A percentile compares a stretch with the other conserved stretches of the same genome.
Evolutionary conservation across 2,797 vertebrate species (phyloP).

Genomic region (Lutra lutra): DNA sequence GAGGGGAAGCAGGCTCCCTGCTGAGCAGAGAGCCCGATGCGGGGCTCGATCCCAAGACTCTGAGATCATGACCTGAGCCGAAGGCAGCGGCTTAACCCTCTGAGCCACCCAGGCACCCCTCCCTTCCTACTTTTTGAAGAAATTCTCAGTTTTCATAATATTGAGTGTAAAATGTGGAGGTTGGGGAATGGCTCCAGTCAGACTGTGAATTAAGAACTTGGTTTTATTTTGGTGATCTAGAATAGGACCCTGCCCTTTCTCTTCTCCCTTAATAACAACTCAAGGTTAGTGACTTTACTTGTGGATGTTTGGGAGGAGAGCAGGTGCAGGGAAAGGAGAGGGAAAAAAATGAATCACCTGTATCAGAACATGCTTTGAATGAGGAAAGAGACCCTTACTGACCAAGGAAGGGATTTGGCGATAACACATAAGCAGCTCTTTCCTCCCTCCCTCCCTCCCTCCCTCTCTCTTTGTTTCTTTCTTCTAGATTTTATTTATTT

Average conservation of each 20-base stretch:
- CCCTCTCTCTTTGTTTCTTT: too few species aligned
- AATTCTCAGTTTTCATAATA: not conserved
- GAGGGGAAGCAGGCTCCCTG: too few species aligned
- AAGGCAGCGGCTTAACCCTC: too few species aligned
- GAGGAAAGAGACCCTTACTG: not conserved
- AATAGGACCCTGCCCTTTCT: not conserved
- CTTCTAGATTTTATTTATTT: too few species aligned
- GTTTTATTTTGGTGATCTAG: not conserved
- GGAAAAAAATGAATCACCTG: slow-evolving; percentile 13
- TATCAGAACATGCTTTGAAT: not conserved
- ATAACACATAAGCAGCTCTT: not conserved
- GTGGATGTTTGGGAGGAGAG: not conserved
- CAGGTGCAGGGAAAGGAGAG: not conserved
- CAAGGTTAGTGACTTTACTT: not conserved
- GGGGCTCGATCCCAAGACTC: too few species aligned
- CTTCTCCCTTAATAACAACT: not conserved
- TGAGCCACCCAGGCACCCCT: not conserved
- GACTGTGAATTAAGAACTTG: not conserved
- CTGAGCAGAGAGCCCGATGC: too few species aligned
- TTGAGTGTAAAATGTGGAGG: not conserved
- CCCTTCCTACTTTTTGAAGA: not conserved
- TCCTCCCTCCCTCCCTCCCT: too few species aligned
- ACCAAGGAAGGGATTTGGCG: slow-evolving; percentile 25
- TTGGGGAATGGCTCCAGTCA: not conserved
- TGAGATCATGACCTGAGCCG: too few species aligned